Evolutionary conservation across 2,797 vertebrate species (phyloP).

Genomic region (Spondyliosoma cantharus): DNA sequence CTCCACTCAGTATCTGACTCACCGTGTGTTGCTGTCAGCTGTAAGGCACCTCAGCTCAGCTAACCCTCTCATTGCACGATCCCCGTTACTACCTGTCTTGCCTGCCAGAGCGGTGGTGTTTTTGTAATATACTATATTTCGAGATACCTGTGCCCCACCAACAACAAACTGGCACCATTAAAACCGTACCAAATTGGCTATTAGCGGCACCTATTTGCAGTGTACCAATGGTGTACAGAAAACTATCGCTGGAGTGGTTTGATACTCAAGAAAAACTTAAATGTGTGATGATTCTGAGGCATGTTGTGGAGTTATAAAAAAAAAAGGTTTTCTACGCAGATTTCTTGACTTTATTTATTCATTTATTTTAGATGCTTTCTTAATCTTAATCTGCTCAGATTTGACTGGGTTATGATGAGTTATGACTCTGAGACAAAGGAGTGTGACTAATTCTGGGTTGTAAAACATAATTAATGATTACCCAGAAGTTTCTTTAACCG

Average conservation of each 20-base stretch:
- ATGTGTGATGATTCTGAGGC: neutral
- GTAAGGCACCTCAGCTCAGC: constrained; percentile 15
- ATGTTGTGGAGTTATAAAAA: neutral
- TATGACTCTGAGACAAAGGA: neutral
- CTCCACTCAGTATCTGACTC: constrained; percentile 31
- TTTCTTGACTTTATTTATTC: neutral
- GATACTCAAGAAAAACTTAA: neutral
- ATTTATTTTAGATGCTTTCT: too few relatives aligned
- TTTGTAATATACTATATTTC: neutral
- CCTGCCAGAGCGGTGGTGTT: constrained; percentile 6
- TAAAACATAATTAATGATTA: constrained; percentile 8
- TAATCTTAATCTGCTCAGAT: neutral
- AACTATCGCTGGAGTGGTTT: neutral
- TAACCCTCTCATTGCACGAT: constrained; percentile 39
- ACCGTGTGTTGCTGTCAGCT: constrained; percentile 26
- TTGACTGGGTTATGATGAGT: neutral
- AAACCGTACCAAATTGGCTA: neutral
- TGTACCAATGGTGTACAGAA: neutral
- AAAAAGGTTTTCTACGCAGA: neutral
- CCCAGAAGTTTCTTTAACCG: neutral
- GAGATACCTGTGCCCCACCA: neutral
- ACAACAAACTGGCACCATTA: neutral
- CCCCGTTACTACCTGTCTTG: constrained; percentile 33
- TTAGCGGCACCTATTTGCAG: neutral
- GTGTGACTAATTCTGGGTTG: neutral